Percentiles rank a stretch among this genome's conserved stretches.
Evolutionary conservation across 2,113 vertebrate genomes (phyloP).

Genomic region (Triplophysa tibetana): DNA sequence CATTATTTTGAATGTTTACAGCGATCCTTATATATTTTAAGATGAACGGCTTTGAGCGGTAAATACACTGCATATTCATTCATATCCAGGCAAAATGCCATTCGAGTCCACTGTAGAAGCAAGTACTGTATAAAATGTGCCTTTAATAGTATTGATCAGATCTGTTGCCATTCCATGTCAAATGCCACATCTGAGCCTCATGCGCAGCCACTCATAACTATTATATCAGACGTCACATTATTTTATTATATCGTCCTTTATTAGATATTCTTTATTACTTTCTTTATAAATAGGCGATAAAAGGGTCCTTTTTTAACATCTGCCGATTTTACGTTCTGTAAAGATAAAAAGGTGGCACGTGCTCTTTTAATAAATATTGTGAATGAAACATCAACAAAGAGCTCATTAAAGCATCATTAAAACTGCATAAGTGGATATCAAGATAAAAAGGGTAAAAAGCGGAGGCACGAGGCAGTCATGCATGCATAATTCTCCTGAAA

Average conservation of each 20-base stretch:
- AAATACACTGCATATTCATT: constrained; percentile 36
- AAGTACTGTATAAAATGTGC: constrained; percentile 71
- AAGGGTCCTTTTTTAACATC: constrained; percentile 6
- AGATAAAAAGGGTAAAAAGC: constrained; percentile 15
- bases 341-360: constrained; percentile 30
- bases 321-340: constrained; percentile 26
- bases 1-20: constrained; percentile 44
- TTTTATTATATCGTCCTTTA: not conserved
- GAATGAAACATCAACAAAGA: constrained; percentile 15
- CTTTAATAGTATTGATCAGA: constrained; percentile 66
- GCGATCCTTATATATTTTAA: constrained; percentile 32
- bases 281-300: not conserved
- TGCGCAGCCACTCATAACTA: constrained; percentile 42
- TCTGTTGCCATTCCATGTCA: constrained; percentile 44
- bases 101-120: constrained; percentile 53
- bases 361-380: constrained; percentile 40
- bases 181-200: constrained; percentile 54
- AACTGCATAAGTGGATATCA: constrained; percentile 30
- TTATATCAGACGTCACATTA: constrained; percentile 22
- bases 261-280: constrained; percentile 10
- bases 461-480: constrained; percentile 34
- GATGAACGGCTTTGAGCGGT: constrained; percentile 47
- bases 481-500: constrained; percentile 48
- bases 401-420: constrained; percentile 41
- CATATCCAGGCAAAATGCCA: constrained; percentile 50